phyloP scores from a whole-genome alignment of 1,140 invertebrate genomes.

The Drosophila dunni region DNA sequence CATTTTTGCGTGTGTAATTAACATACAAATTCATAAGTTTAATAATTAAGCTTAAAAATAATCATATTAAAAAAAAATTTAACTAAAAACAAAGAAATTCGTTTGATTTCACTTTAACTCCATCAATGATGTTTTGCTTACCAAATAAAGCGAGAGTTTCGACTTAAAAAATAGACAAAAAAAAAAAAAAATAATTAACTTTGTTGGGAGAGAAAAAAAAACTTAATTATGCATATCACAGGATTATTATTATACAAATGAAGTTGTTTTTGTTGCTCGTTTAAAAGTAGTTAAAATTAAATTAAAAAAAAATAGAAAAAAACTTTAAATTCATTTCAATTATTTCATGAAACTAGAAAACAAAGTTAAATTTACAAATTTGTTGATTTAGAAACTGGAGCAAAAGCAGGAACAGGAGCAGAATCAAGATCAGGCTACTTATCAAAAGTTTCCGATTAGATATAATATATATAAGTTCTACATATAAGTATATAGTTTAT shows the following conservation, averaged over 20 bases:
- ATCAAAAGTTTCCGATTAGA: constrained; percentile 16
- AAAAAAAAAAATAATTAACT: background rate
- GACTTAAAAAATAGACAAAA: constrained; percentile 15
- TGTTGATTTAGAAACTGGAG: constrained; percentile 14
- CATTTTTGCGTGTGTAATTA: constrained; percentile 10
- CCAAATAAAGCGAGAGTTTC: constrained; percentile 25
- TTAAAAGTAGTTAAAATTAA: constrained; percentile 12
- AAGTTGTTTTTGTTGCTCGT: constrained; percentile 27
- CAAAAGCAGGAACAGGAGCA: constrained; percentile 24
- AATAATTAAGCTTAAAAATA: constrained; percentile 3
- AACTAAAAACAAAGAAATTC: constrained; percentile 49
- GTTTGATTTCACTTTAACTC: constrained; percentile 24
- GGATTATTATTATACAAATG: constrained; percentile 56
- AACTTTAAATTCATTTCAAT: constrained; percentile 53
- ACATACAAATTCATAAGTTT: constrained; percentile 9
- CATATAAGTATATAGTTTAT: constrained; percentile 10
- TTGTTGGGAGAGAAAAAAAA: constrained; percentile 9
- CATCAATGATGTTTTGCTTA: constrained; percentile 13
- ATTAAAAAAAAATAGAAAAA: constrained; percentile 19
- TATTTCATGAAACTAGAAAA: constrained; percentile 56
- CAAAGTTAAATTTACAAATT: constrained; percentile 26
- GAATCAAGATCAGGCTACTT: constrained; percentile 11
- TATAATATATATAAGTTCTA: constrained; percentile 17
- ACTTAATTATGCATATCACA: constrained; percentile 65
- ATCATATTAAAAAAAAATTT: constrained; percentile 16